phyloP scores from a whole-genome alignment of 2,797 vertebrate genomes.

The Zenarchopterus dispar region DNA sequence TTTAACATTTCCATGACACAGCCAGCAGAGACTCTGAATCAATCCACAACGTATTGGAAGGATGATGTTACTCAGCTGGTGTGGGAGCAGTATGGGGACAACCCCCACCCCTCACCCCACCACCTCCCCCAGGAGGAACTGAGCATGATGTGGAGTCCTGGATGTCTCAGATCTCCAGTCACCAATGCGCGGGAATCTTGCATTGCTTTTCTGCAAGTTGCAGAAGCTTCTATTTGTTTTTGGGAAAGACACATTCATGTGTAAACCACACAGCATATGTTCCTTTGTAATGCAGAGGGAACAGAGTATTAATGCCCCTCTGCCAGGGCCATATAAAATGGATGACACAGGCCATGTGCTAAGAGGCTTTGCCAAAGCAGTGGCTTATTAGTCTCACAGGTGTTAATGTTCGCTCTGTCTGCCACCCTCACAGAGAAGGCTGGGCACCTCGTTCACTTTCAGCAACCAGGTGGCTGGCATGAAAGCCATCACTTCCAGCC shows the following conservation, averaged over 20 bases:
- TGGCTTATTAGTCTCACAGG: slow-evolving; percentile 73
- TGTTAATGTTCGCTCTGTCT: slow-evolving; percentile 77
- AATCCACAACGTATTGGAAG: too few relatives aligned
- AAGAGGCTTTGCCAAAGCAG: slow-evolving; percentile 78
- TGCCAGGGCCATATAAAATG: slow-evolving; percentile 65
- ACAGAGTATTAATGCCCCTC: slow-evolving; percentile 53
- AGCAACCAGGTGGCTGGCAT: slow-evolving; percentile 45
- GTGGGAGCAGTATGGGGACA: too few relatives aligned
- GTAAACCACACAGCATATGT: slow-evolving; percentile 9
- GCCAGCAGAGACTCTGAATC: too few relatives aligned
- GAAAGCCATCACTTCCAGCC: slow-evolving; percentile 48
- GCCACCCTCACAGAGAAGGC: slow-evolving; percentile 68
- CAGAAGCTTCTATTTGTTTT: slow-evolving; percentile 7
- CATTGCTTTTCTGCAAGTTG: neutral
- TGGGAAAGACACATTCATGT: neutral
- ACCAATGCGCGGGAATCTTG: neutral
- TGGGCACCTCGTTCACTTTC: slow-evolving; percentile 59
- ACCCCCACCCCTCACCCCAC: too few relatives aligned
- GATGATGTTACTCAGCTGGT: too few relatives aligned
- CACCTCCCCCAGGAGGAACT: too few relatives aligned
- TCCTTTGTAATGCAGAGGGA: slow-evolving; percentile 46
- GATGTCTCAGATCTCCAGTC: too few relatives aligned
- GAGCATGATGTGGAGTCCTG: too few relatives aligned
- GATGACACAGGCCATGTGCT: slow-evolving; percentile 64
- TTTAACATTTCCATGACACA: too few relatives aligned